phyloP scores from a whole-genome alignment of 2,113 vertebrate species.

The Mesocricetus auratus region DNA sequence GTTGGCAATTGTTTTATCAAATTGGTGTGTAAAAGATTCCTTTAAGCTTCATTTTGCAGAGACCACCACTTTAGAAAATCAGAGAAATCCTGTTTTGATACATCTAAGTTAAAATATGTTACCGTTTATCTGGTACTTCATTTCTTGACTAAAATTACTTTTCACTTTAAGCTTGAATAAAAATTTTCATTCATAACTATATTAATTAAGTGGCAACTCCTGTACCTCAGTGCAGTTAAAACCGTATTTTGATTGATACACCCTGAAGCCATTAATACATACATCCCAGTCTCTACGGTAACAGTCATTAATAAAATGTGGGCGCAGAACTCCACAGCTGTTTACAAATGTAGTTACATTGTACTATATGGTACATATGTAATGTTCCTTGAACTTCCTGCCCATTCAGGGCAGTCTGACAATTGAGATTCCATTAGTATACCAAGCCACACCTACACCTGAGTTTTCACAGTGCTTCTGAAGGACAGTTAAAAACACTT shows the following conservation, averaged over 20 bases:
- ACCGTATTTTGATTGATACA: constrained; percentile 62
- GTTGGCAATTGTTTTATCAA: constrained; percentile 67
- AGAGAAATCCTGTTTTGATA: constrained; percentile 77
- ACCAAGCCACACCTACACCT: constrained; percentile 26
- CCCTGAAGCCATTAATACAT: constrained; percentile 68
- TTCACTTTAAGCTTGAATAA: constrained; percentile 81
- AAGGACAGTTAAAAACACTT: constrained; percentile 49
- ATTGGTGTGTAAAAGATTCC: constrained; percentile 72
- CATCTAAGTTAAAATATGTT: constrained; percentile 75
- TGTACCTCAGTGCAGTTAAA: constrained; percentile 80
- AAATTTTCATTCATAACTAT: constrained; percentile 81
- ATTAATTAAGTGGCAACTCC: constrained; percentile 83
- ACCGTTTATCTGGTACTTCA: constrained; percentile 75
- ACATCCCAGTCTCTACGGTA: constrained; percentile 38
- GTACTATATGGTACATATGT: not conserved
- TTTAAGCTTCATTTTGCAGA: constrained; percentile 75
- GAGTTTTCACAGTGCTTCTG: constrained; percentile 64
- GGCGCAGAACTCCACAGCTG: constrained; percentile 56
- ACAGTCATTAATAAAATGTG: constrained; percentile 13
- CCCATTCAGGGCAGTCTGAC: constrained; percentile 12
- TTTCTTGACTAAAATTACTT: constrained; percentile 81
- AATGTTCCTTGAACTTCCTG: not conserved
- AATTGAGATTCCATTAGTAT: not conserved
- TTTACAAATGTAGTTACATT: constrained; percentile 42
- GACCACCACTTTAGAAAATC: constrained; percentile 77